Conservation (phyloP, 2,113 vertebrate genomes). For the Girardinichthys multiradiatus region DNA sequence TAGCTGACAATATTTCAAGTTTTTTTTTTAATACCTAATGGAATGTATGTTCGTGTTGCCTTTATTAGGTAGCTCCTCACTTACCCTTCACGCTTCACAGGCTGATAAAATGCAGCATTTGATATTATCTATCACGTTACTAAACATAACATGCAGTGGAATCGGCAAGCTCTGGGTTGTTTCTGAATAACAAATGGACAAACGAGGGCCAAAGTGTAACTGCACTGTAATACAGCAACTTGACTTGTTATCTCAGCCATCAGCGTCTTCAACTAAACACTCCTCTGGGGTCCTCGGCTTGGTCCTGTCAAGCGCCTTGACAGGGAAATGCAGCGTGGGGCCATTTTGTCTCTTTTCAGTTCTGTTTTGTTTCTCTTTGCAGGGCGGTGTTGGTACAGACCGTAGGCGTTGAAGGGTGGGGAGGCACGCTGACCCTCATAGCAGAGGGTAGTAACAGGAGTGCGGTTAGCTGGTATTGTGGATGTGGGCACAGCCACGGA, state of each 20-base stretch:
- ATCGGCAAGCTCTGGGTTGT: slow-evolving; percentile 47
- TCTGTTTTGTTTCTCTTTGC: slow-evolving; percentile 75
- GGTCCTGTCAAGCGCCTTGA: slow-evolving; percentile 73
- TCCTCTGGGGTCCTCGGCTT: slow-evolving; percentile 67
- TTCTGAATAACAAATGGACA: slow-evolving; percentile 68
- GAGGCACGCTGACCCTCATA: slow-evolving; percentile 68
- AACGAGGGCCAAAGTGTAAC: slow-evolving; percentile 75
- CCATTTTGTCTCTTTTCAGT: slow-evolving; percentile 79
- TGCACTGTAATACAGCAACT: slow-evolving; percentile 64
- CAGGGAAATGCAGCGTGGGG: slow-evolving; percentile 61
- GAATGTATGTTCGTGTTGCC: slow-evolving; percentile 67
- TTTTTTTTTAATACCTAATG: slow-evolving; percentile 69
- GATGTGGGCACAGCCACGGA: slow-evolving; percentile 74
- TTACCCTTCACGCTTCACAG: slow-evolving; percentile 67
- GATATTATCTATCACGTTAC: slow-evolving; percentile 68
- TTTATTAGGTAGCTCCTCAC: slow-evolving; percentile 44
- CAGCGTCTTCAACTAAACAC: slow-evolving; percentile 67
- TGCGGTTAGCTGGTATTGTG: slow-evolving; percentile 73
- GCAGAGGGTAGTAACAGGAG: slow-evolving; percentile 47
- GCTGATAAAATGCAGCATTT: slow-evolving; percentile 63
- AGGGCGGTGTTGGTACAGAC: slow-evolving; percentile 70
- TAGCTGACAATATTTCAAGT: slow-evolving; percentile 58
- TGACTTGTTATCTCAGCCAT: slow-evolving; percentile 71
- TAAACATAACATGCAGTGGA: slow-evolving; percentile 67
- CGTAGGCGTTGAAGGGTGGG: slow-evolving; percentile 63